Evolutionary conservation across 2,888 invertebrate species (phyloP), one percentile per base, ranked within the genome.

Genomic region (Herminia tarsipennalis): DNA sequence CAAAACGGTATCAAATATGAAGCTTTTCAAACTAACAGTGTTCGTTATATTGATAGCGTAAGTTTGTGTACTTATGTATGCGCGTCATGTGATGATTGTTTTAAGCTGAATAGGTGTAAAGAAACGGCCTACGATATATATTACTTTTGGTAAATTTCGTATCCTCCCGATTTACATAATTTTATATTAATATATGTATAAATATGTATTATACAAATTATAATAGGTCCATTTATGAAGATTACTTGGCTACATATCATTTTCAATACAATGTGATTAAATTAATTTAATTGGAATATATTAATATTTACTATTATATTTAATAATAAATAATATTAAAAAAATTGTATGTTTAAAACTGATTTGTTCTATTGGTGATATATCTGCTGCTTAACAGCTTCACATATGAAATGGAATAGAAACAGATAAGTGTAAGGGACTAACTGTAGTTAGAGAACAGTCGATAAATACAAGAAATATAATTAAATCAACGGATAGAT

Each of bases 191-290:
- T 64, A 64, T n/a, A 69, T 65, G 58, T 62, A 68, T 35, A 32
- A 38, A 27, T 35, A 38, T 38, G 16, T 50, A 30, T 29, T 46
- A 28, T 44, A 50, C 37, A 27, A 36, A 21, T 28, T 48, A 36
- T 50, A 53, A 50, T 63, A 60, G 39, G 66, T 66, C 68, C 65
- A 66, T 66, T 66, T 63, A 67, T 43, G 48, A 60, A 56, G 49
- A 70, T 70, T 70, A 73, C 66, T 76, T 80, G 70, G 76, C 76
- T 55, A 87, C 86, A 86, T 87, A 87, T 87, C 86, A 87, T 83
- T 84, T 84, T 80, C 67, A 59, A 74, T 69, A 73, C 70, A 73
- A 66, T 73, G 78, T 77, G 64, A 69, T 66, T 63, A 55, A 61
- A 49, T 60, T 74, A 60, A 69, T 80, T 81, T 78, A 59, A 71